Evolutionary conservation across 2,113 vertebrate species (phyloP).

Genomic region (Merops nubicus): DNA sequence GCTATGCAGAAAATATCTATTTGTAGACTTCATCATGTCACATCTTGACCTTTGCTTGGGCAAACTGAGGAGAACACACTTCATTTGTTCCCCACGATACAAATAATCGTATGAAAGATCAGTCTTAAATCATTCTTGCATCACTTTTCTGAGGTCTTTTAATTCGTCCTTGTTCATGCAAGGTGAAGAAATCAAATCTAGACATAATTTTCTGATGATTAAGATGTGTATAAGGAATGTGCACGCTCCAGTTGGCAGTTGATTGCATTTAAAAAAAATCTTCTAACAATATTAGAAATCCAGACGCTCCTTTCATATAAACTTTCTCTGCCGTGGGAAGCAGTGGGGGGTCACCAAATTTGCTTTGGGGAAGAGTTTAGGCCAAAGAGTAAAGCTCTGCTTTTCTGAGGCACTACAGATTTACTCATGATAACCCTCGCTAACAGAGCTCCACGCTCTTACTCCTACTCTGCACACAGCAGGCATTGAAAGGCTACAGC

Average conservation of each 20-base stretch:
- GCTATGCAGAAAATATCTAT: not conserved
- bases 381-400: not conserved
- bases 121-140: not conserved
- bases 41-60: not conserved
- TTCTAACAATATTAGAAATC: too few species aligned
- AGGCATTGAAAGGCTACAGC: not conserved
- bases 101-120: not conserved
- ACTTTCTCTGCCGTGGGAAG: not conserved
- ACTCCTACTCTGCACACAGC: not conserved
- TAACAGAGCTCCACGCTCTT: not conserved
- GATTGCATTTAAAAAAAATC: not conserved
- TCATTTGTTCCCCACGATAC: not conserved
- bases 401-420: not conserved
- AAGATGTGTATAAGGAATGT: not conserved
- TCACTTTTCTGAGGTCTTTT: not conserved
- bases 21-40: not conserved
- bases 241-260: fast-evolving
- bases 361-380: not conserved
- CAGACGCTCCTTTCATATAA: too few species aligned
- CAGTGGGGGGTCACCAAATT: not conserved
- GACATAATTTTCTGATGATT: not conserved
- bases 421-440: not conserved
- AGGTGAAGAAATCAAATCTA: not conserved
- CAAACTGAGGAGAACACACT: not conserved
- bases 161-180: not conserved